Percentiles rank a stretch among this genome's conserved stretches.
Conservation (phyloP, 2,888 invertebrate species). For the Zele albiditarsus region DNA sequence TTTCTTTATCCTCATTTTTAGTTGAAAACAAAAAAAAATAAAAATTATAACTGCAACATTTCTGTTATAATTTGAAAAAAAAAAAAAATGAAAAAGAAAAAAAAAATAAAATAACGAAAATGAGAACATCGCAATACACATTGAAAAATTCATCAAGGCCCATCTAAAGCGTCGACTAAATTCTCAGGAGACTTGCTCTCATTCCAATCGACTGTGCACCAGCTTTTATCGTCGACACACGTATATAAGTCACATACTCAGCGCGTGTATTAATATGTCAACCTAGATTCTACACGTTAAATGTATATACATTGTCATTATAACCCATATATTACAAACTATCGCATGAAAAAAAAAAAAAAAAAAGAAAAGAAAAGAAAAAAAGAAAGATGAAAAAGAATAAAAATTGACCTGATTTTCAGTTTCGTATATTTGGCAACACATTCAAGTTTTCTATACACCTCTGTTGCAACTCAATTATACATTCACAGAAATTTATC, state of each 20-base stretch:
- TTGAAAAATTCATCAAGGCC: constrained; percentile 34
- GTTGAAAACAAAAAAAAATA: background rate
- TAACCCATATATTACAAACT: constrained; percentile 42
- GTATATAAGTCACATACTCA: constrained; percentile 15
- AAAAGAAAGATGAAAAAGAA: no score
- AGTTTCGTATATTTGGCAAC: constrained; percentile 56
- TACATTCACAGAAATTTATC: background rate
- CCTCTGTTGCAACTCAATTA: constrained; percentile 2
- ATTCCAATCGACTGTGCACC: constrained; percentile 24
- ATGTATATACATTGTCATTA: constrained; percentile 55
- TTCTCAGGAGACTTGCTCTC: constrained; percentile 29
- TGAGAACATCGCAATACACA: constrained; percentile 11
- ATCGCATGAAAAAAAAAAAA: constrained; percentile 13
- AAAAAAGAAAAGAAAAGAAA: no score
- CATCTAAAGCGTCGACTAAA: constrained; percentile 27
- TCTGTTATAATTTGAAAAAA: background rate
- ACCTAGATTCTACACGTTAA: constrained; percentile 52
- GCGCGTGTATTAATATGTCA: constrained; percentile 55
- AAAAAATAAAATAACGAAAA: constrained; percentile 14
- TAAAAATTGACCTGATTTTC: constrained; percentile 59
- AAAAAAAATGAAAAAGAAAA: background rate
- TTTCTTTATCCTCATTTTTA: no score
- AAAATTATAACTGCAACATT: background rate
- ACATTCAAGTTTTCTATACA: constrained; percentile 31
- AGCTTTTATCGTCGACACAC: constrained; percentile 25